phyloP scores from a whole-genome alignment of 2,797 vertebrate genomes.

The Gallirallus australis region DNA sequence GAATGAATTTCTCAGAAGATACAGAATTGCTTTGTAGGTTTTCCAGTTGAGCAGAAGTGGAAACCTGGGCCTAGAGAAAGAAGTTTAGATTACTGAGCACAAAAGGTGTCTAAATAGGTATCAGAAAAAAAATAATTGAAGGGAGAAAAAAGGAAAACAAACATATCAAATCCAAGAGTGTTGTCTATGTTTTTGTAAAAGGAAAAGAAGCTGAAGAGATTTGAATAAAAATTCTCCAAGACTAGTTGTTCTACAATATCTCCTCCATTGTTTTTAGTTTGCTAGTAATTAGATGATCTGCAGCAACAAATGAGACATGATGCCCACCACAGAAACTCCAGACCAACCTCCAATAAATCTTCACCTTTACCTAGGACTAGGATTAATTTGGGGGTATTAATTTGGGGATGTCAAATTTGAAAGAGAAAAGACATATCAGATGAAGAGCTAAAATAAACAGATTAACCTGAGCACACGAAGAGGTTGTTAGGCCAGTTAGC shows the following conservation, averaged over 20 bases:
- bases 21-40: neutral
- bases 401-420: neutral
- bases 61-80: neutral
- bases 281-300: neutral
- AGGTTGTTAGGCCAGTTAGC: neutral
- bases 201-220: neutral
- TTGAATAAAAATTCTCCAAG: neutral
- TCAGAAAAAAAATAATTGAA: neutral
- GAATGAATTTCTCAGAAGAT: neutral
- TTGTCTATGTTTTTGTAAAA: neutral
- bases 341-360: neutral
- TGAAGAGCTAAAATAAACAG: neutral
- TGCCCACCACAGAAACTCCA: neutral
- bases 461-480: neutral
- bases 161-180: neutral
- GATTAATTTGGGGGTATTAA: neutral
- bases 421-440: neutral
- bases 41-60: neutral
- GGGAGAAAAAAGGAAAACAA: neutral
- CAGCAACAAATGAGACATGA: neutral
- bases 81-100: neutral
- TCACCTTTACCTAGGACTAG: neutral
- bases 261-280: neutral
- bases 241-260: neutral
- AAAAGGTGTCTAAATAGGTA: neutral